These are phyloP conservation scores for Galeopterus variegatus DNA, from an alignment of 2,113 vertebrate species.

Conservation along the genomic window DNA sequence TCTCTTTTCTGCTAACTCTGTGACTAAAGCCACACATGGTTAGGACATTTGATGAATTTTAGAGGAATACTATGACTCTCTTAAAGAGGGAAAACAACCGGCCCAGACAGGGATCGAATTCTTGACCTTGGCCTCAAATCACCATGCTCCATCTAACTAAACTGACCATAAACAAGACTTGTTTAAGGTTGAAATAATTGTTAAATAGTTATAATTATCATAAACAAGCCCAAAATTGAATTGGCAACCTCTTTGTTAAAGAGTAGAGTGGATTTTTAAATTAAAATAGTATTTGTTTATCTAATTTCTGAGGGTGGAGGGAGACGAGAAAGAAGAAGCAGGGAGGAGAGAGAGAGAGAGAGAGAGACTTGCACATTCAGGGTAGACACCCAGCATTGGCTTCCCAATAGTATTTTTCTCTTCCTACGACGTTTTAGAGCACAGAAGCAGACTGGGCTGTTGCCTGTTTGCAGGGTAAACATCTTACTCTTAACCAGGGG, in stretches of 20 bases:
- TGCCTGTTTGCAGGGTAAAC: not conserved
- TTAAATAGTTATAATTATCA: not conserved
- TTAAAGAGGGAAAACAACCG: not conserved
- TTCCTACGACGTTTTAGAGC: not conserved
- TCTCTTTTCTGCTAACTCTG: not conserved
- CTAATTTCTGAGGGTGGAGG: not conserved
- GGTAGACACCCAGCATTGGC: not conserved
- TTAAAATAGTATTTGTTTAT: not conserved
- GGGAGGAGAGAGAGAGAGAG: too few species aligned
- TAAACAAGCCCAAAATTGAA: not conserved
- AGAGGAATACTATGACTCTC: not conserved
- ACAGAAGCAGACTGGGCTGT: not conserved
- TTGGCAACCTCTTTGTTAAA: not conserved
- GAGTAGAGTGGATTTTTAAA: not conserved
- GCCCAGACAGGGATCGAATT: not conserved
- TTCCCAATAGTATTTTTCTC: too few species aligned
- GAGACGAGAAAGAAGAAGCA: fast-evolving
- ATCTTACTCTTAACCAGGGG: not conserved
- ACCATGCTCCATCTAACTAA: not conserved
- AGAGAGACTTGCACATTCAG: too few species aligned
- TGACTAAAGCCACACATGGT: not conserved
- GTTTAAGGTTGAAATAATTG: not conserved
- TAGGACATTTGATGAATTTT: not conserved
- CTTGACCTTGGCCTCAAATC: not conserved
- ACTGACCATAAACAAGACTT: not conserved